Evolutionary conservation across 2,888 invertebrate genomes (phyloP).

Genomic region (Ectobius pallidus): DNA sequence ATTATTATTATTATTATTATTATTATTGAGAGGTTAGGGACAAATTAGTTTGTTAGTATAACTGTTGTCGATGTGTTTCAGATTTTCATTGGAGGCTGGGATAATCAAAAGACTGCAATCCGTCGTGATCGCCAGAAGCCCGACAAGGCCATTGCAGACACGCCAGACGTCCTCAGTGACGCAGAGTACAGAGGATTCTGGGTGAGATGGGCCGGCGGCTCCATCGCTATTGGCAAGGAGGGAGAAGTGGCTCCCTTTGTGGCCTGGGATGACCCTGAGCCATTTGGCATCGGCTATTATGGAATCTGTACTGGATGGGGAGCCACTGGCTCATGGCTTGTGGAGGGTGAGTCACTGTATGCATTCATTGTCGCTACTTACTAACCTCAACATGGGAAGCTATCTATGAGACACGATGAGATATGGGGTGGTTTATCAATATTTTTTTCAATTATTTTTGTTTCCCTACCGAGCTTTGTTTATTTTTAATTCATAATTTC

Average conservation of each 20-base stretch:
- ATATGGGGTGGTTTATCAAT: too few relatives aligned
- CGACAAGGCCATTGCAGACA: constrained; percentile 71
- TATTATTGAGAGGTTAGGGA: too few relatives aligned
- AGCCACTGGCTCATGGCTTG: constrained; percentile 78
- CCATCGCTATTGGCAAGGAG: constrained; percentile 73
- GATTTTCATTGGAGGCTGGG: constrained; percentile 90
- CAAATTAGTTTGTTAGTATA: too few relatives aligned
- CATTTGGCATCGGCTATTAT: constrained; percentile 73
- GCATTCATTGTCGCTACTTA: background rate
- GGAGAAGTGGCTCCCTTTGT: constrained; percentile 75
- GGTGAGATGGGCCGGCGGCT: constrained; percentile 76
- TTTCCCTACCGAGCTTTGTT: too few relatives aligned
- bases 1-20: too few relatives aligned
- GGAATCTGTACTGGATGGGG: constrained; percentile 91
- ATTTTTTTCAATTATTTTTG: too few relatives aligned
- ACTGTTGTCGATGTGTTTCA: too few relatives aligned
- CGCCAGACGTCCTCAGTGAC: constrained; percentile 72
- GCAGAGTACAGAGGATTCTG: constrained; percentile 84
- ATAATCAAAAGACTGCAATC: constrained; percentile 81
- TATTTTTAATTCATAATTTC: too few relatives aligned
- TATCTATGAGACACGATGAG: too few relatives aligned
- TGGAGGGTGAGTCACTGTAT: constrained; percentile 67
- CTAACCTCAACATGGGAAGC: too few relatives aligned
- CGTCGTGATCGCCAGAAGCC: constrained; percentile 79
- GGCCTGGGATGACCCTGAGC: constrained; percentile 72